A percentile compares a stretch with the other conserved stretches of the same genome.
Conservation (phyloP, 1,140 invertebrate species). For the Sycophila sp. region DNA sequence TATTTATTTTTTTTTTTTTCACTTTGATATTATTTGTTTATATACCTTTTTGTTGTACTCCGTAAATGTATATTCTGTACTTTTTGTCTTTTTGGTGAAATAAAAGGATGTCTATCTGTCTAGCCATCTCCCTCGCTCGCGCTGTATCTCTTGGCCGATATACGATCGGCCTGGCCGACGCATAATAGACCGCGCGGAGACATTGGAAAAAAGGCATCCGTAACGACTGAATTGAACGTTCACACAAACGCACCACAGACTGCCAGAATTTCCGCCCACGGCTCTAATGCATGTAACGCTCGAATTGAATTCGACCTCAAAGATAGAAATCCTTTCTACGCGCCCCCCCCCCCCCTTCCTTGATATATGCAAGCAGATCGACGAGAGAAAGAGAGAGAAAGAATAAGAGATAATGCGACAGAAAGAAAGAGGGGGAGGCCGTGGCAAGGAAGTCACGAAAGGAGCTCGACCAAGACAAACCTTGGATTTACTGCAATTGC, state of each 20-base stretch:
- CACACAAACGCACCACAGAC: neutral
- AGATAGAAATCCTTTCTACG: conserved; percentile 34
- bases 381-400: neutral
- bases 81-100: too few species aligned
- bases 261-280: conserved; percentile 15
- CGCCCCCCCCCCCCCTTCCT: neutral
- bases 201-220: neutral
- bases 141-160: too few species aligned
- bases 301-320: conserved; percentile 35
- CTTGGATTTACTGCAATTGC: conserved; percentile 42
- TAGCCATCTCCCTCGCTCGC: too few species aligned
- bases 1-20: too few species aligned
- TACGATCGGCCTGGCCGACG: neutral
- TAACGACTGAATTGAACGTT: conserved; percentile 23
- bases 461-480: conserved; percentile 28
- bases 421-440: neutral
- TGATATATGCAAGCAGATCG: conserved; percentile 32
- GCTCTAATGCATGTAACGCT: conserved; percentile 20
- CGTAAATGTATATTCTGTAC: too few species aligned
- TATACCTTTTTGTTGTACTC: too few species aligned
- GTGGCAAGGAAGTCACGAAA: conserved; percentile 29
- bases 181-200: conserved; percentile 6
- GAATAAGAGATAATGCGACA: neutral
- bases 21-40: too few species aligned
- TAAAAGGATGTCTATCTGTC: too few species aligned